phyloP scores from a whole-genome alignment of 1,140 invertebrate genomes.

The Homalodisca vitripennis region DNA sequence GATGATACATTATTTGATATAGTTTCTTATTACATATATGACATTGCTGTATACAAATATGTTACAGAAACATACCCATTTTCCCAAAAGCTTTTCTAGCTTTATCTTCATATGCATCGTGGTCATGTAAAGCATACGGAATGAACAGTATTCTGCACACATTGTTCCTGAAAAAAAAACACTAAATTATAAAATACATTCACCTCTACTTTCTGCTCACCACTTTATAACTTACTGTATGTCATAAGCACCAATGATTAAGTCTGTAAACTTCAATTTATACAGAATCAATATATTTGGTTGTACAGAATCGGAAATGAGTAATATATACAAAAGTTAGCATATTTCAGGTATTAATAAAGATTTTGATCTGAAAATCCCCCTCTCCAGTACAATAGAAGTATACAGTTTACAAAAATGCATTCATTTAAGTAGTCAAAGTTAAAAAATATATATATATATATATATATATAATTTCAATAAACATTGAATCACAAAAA shows the following conservation, averaged over 20 bases:
- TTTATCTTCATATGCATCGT: constrained; percentile 65
- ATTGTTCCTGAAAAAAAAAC: constrained; percentile 56
- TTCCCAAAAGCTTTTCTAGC: constrained; percentile 58
- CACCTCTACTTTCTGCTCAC: too few relatives aligned
- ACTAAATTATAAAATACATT: too few relatives aligned
- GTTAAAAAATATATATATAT: too few relatives aligned
- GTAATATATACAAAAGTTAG: neutral
- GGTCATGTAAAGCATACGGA: constrained; percentile 68
- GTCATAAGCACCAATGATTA: too few relatives aligned
- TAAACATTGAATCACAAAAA: too few relatives aligned
- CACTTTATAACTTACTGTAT: too few relatives aligned
- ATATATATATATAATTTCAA: too few relatives aligned
- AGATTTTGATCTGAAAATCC: too few relatives aligned
- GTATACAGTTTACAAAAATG: too few relatives aligned
- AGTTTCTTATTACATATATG: neutral
- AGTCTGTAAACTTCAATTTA: too few relatives aligned
- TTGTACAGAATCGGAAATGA: neutral
- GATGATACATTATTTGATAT: neutral
- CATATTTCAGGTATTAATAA: neutral
- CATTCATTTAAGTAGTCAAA: too few relatives aligned
- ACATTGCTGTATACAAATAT: neutral
- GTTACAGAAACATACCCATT: constrained; percentile 55
- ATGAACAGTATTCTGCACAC: constrained; percentile 70
- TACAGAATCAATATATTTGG: neutral
- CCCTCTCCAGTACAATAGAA: too few relatives aligned